A percentile compares a stretch with the other conserved stretches of the same genome.
phyloP scores from a whole-genome alignment of 2,888 invertebrate species.

The Spilarctia lutea region DNA sequence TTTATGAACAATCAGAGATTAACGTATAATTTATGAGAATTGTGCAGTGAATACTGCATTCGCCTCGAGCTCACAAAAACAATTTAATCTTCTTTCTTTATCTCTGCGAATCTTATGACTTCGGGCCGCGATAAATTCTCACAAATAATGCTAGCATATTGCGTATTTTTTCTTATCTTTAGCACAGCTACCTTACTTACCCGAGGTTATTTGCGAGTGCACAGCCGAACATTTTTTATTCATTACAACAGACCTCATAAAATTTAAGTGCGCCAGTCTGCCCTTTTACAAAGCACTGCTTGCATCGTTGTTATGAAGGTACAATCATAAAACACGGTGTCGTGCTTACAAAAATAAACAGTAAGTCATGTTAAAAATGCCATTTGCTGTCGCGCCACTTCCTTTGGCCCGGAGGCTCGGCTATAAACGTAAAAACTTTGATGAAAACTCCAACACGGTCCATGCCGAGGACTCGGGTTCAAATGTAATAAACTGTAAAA shows the following conservation, averaged over 20 bases:
- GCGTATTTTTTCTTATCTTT: conserved; percentile 51
- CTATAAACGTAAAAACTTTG: conserved; percentile 80
- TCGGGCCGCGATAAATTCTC: conserved; percentile 37
- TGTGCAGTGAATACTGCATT: conserved; percentile 15
- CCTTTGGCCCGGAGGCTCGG: conserved; percentile 55
- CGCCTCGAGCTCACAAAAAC: conserved; percentile 16
- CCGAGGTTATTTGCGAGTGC: conserved; percentile 44
- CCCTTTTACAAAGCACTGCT: conserved; percentile 49
- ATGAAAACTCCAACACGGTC: conserved; percentile 69
- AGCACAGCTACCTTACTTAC: conserved; percentile 35
- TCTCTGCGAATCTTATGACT: conserved; percentile 34
- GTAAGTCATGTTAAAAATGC: conserved; percentile 65
- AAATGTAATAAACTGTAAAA: conserved; percentile 76
- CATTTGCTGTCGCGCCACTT: conserved; percentile 66
- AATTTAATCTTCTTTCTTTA: conserved; percentile 33
- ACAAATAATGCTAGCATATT: conserved; percentile 40
- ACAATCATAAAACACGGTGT: conserved; percentile 58
- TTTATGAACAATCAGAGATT: conserved; percentile 22
- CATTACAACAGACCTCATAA: conserved; percentile 48
- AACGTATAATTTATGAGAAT: conserved; percentile 32
- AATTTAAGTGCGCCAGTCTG: conserved; percentile 47
- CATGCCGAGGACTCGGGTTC: conserved; percentile 58
- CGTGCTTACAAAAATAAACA: conserved; percentile 63
- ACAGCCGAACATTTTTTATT: conserved; percentile 47
- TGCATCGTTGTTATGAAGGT: conserved; percentile 53